phyloP scores from a whole-genome alignment of 2,797 vertebrate species.

The Darevskia mixta region DNA sequence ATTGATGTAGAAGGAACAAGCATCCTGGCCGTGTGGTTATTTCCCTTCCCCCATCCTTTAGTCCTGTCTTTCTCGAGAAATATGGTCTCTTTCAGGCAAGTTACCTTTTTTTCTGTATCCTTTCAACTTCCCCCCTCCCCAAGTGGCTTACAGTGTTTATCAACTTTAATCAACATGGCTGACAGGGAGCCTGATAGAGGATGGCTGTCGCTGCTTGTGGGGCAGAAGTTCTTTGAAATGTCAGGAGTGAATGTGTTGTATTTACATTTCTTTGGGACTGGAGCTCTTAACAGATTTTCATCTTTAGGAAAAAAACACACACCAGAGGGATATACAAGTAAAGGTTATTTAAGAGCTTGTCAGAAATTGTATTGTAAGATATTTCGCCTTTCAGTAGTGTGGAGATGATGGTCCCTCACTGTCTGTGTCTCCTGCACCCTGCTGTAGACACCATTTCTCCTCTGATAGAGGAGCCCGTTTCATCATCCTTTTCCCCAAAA shows the following conservation, averaged over 20 bases:
- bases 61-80: slow-evolving; percentile 53
- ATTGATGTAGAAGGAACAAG: slow-evolving; percentile 40
- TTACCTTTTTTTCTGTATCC: slow-evolving; percentile 66
- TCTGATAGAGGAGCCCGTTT: slow-evolving; percentile 36
- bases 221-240: slow-evolving; percentile 78
- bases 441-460: slow-evolving; percentile 23
- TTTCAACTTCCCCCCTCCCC: slow-evolving; percentile 58
- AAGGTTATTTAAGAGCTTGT: slow-evolving; percentile 76
- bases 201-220: slow-evolving; percentile 69
- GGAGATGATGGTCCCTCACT: neutral
- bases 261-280: slow-evolving; percentile 82
- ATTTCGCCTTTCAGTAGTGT: neutral
- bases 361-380: slow-evolving; percentile 67
- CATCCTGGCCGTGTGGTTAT: neutral
- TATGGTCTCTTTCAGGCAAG: slow-evolving; percentile 66
- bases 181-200: slow-evolving; percentile 77
- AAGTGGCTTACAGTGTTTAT: slow-evolving; percentile 75
- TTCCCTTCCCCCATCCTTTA: slow-evolving; percentile 29
- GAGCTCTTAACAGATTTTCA: slow-evolving; percentile 76
- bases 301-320: slow-evolving; percentile 32
- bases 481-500: slow-evolving; percentile 42
- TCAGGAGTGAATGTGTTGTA: slow-evolving; percentile 74
- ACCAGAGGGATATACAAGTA: slow-evolving; percentile 71
- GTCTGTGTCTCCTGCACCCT: neutral
- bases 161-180: slow-evolving; percentile 79